These are phyloP conservation scores for Phortica variegata DNA, from an alignment of 1,140 invertebrate species.

Conservation along the genomic window DNA sequence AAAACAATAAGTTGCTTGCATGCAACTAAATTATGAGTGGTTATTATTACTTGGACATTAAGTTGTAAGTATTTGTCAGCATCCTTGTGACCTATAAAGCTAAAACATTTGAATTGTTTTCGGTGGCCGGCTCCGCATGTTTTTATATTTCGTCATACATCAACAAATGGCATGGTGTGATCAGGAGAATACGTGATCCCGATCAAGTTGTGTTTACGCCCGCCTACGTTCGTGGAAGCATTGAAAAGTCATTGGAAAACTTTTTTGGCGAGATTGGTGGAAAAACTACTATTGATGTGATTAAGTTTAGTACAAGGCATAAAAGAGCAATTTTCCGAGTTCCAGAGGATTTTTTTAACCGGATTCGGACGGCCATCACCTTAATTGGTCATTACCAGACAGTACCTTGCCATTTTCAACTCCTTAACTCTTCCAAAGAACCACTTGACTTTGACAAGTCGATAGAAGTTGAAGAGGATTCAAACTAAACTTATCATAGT, in stretches of 20 bases:
- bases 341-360: slow-evolving; percentile 59
- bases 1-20: no score
- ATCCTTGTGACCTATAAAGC: no score
- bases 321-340: slow-evolving; percentile 63
- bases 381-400: slow-evolving; percentile 61
- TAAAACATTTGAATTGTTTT: no score
- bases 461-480: not conserved
- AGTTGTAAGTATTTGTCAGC: slow-evolving; percentile 33
- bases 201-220: slow-evolving; percentile 53
- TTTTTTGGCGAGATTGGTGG: slow-evolving; percentile 65
- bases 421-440: slow-evolving; percentile 59
- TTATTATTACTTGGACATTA: slow-evolving; percentile 33
- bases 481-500: slow-evolving; percentile 2
- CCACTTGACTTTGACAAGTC: slow-evolving; percentile 27
- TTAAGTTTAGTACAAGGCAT: slow-evolving; percentile 60
- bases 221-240: slow-evolving; percentile 62
- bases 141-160: slow-evolving; percentile 16
- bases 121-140: slow-evolving; percentile 1
- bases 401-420: slow-evolving; percentile 59
- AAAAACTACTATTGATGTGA: slow-evolving; percentile 60
- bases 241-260: slow-evolving; percentile 59
- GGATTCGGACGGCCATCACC: slow-evolving; percentile 62
- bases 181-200: slow-evolving; percentile 59
- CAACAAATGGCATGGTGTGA: not conserved
- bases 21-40: slow-evolving; percentile 18